Evolutionary conservation across 2,888 invertebrate genomes (phyloP).

Genomic region (Drosophila stalkeri): DNA sequence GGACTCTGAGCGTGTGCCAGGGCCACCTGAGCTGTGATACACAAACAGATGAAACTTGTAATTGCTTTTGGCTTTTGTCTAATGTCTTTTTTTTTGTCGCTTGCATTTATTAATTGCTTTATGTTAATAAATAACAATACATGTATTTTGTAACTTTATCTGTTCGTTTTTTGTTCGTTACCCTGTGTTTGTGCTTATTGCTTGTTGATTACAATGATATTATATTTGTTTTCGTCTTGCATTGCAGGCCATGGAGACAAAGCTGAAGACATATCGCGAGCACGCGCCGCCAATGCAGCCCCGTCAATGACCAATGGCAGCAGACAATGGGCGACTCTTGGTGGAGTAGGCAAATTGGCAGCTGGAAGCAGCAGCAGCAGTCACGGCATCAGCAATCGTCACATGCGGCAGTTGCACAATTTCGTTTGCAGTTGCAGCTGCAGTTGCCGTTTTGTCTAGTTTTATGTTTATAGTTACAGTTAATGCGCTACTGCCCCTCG

Average conservation of each 20-base stretch:
- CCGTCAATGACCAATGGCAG: conserved; percentile 83
- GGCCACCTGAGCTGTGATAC: conserved; percentile 23
- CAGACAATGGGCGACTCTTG: conserved; percentile 21
- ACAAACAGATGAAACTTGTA: conserved; percentile 31
- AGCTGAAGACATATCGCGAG: conserved; percentile 85
- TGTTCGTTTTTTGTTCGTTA: conserved; percentile 47
- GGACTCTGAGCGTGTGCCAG: conserved; percentile 37
- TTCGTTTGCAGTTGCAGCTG: conserved; percentile 30
- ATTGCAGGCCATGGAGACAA: conserved; percentile 85
- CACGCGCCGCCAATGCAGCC: conserved; percentile 83
- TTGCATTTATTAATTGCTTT: conserved; percentile 69
- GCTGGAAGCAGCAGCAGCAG: conserved; percentile 10
- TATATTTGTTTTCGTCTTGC: conserved; percentile 10
- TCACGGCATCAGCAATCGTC: background rate
- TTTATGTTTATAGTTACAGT: conserved; percentile 48
- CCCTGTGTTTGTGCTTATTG: conserved; percentile 4
- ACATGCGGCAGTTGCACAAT: conserved; percentile 19
- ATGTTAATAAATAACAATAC: conserved; percentile 67
- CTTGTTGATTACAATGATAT: conserved; percentile 2
- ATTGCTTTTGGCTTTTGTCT: conserved; percentile 31
- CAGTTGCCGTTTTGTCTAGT: conserved; percentile 51
- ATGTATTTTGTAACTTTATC: conserved; percentile 45
- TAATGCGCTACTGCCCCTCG: conserved; percentile 42
- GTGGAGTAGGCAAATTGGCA: conserved; percentile 46
- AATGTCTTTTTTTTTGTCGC: conserved; percentile 39